Conservation (phyloP, 2,888 invertebrate species). For the Andrena praecox region DNA sequence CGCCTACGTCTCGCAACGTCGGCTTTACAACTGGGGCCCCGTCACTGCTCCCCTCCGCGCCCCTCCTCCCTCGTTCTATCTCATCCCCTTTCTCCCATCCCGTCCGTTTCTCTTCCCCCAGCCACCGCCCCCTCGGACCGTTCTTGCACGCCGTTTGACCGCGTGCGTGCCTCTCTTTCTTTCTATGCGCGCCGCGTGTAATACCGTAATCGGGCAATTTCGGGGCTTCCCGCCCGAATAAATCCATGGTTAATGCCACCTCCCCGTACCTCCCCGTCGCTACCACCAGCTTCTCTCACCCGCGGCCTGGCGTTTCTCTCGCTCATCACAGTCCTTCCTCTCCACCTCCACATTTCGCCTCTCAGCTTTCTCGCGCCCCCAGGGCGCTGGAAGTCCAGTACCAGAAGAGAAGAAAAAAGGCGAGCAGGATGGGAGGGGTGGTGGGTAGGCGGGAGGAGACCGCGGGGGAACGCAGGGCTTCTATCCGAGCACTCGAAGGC, state of each 20-base stretch:
- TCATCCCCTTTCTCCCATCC: constrained; percentile 27
- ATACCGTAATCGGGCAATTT: constrained; percentile 84
- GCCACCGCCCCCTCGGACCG: background rate
- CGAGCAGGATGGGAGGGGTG: constrained; percentile 23
- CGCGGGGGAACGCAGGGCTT: constrained; percentile 51
- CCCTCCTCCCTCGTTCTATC: constrained; percentile 7
- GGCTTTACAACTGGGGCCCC: constrained; percentile 76
- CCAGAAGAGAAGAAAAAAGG: constrained; percentile 50
- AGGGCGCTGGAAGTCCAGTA: constrained; percentile 65
- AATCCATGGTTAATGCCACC: constrained; percentile 83
- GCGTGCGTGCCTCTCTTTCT: constrained; percentile 39
- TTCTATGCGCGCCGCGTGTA: constrained; percentile 75
- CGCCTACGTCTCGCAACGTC: constrained; percentile 75
- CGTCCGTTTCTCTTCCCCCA: constrained; percentile 40
- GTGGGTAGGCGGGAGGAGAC: constrained; percentile 10
- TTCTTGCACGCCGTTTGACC: constrained; percentile 38
- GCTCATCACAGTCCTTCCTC: constrained; percentile 56
- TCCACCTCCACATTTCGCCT: constrained; percentile 35
- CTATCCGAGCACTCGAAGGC: constrained; percentile 76
- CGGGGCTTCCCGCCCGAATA: constrained; percentile 80
- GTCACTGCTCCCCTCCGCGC: constrained; percentile 14
- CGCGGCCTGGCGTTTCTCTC: constrained; percentile 53
- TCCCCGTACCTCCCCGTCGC: background rate
- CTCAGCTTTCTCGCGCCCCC: constrained; percentile 65
- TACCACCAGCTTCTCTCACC: constrained; percentile 16